These are phyloP conservation scores for Calyptommatus sinebrachiatus DNA, from an alignment of 2,113 vertebrate species.

Conservation along the genomic window DNA sequence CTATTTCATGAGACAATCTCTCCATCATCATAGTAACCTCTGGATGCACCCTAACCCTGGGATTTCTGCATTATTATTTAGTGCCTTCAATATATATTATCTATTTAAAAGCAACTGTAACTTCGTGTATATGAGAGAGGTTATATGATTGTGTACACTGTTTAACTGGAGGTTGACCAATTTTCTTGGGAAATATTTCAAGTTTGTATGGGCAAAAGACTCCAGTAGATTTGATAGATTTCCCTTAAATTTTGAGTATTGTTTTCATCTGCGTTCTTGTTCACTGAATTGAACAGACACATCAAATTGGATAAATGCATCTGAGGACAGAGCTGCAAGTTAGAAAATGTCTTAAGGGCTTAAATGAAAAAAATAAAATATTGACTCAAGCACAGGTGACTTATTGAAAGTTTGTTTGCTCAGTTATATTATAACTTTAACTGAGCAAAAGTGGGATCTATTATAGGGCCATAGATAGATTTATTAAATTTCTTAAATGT, in stretches of 20 bases:
- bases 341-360: not conserved
- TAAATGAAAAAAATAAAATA: not conserved
- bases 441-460: not conserved
- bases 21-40: too few relatives aligned
- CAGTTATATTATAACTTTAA: constrained; percentile 1
- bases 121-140: not conserved
- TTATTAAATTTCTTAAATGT: not conserved
- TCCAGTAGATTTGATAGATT: not conserved
- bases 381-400: not conserved
- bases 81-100: not conserved
- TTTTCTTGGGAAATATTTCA: not conserved
- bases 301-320: not conserved
- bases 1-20: too few relatives aligned
- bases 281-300: not conserved
- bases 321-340: not conserved
- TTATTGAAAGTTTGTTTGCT: not conserved
- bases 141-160: not conserved
- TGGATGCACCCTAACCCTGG: too few relatives aligned
- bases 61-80: too few relatives aligned
- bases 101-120: not conserved
- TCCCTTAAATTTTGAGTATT: not conserved
- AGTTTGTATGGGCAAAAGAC: not conserved
- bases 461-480: not conserved
- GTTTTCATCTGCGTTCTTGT: not conserved
- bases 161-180: not conserved